phyloP scores from a whole-genome alignment of 2,113 vertebrate species.

The Picathartes gymnocephalus region DNA sequence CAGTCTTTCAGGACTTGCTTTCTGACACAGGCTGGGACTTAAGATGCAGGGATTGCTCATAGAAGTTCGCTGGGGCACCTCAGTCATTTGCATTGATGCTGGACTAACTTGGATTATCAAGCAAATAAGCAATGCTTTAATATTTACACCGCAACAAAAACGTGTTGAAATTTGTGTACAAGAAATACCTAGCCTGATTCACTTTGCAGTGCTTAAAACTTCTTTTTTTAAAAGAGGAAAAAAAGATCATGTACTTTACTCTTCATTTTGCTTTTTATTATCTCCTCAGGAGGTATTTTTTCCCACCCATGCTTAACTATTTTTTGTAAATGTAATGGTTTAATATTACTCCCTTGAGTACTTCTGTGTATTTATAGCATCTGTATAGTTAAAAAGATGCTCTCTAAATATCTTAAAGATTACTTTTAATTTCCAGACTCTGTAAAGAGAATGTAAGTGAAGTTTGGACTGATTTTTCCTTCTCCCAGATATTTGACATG shows the following conservation, averaged over 20 bases:
- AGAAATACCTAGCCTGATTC: neutral
- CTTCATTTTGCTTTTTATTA: neutral
- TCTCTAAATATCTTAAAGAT: neutral
- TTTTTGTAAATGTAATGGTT: constrained; percentile 1
- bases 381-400: neutral
- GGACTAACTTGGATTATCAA: neutral
- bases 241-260: neutral
- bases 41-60: neutral
- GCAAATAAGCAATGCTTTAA: neutral
- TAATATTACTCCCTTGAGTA: neutral
- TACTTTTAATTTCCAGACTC: neutral
- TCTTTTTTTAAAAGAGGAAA: neutral
- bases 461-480: neutral
- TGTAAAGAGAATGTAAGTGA: neutral
- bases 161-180: neutral
- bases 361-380: neutral
- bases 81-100: neutral
- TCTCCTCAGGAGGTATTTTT: constrained; percentile 15
- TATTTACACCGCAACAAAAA: neutral
- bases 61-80: neutral
- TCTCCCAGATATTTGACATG: neutral
- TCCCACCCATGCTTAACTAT: neutral
- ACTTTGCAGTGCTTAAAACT: neutral
- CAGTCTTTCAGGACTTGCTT: neutral
- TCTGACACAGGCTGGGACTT: neutral